phyloP scores from a whole-genome alignment of 2,888 invertebrate species.

The Mesorhabditis sp. region DNA sequence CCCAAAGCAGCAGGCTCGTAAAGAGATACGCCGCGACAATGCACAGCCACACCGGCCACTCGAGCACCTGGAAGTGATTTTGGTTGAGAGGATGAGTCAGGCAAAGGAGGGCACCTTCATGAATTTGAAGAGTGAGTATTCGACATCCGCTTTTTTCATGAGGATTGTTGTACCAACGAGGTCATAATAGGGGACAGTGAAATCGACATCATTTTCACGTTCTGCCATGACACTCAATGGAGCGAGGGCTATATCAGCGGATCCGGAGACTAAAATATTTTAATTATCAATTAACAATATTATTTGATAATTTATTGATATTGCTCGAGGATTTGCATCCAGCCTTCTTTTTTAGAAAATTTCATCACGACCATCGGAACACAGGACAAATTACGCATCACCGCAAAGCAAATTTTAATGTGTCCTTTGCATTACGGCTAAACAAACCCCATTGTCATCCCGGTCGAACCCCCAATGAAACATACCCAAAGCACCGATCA shows the following conservation, averaged over 20 bases:
- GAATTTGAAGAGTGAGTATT: conserved; percentile 91
- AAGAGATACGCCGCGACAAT: conserved; percentile 91
- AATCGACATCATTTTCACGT: conserved; percentile 91
- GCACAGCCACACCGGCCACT: conserved; percentile 92
- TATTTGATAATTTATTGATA: no score
- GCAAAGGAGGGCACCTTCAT: conserved; percentile 71
- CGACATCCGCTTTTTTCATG: conserved; percentile 82
- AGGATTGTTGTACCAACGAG: conserved; percentile 92
- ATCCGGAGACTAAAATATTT: conserved; percentile 31
- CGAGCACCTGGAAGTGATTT: conserved; percentile 64
- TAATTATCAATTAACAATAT: neutral
- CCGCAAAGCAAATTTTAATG: no score
- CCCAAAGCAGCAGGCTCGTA: conserved; percentile 88
- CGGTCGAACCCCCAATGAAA: neutral
- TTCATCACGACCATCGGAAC: no score
- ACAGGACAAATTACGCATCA: no score
- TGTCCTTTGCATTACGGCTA: no score
- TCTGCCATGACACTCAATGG: conserved; percentile 96
- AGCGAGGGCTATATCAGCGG: conserved; percentile 85
- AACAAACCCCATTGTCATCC: no score
- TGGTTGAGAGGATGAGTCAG: neutral
- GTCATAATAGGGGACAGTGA: conserved; percentile 93
- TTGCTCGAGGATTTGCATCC: no score
- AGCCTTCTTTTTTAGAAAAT: no score
- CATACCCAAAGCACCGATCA: conserved; percentile 66